Conservation (phyloP, 23 tunicate species). For the Pegea sp. region DNA sequence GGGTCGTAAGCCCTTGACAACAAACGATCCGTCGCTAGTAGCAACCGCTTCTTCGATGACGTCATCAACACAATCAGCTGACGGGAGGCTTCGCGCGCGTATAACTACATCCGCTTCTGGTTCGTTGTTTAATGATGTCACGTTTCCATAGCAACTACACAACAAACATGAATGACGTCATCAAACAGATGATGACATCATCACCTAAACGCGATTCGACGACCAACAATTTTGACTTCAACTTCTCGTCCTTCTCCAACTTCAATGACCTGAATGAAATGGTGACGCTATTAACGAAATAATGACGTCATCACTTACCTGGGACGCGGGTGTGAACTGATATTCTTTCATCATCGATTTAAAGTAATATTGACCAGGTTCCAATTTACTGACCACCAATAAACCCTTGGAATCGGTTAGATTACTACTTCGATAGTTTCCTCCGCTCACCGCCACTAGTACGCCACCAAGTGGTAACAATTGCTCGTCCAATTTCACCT, state of each 20-base stretch:
- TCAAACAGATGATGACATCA: not conserved
- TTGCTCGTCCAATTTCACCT: not conserved
- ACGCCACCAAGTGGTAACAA: constrained; percentile 38
- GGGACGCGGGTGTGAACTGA: constrained; percentile 54
- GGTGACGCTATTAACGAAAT: not conserved
- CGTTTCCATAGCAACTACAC: constrained; percentile 38
- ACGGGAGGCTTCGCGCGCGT: constrained; percentile 8
- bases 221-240: constrained; percentile 32
- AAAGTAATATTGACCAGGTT: constrained; percentile 84
- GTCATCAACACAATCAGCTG: not conserved
- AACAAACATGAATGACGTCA: not conserved
- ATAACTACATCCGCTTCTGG: constrained; percentile 30
- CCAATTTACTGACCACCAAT: constrained; percentile 22
- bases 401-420: constrained; percentile 38
- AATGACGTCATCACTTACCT: constrained; percentile 16
- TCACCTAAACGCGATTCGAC: constrained; percentile 76
- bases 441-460: constrained; percentile 63
- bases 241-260: constrained; percentile 45
- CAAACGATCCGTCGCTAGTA: constrained; percentile 11
- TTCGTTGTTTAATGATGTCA: constrained; percentile 65
- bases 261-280: constrained; percentile 40
- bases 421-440: constrained; percentile 48
- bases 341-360: constrained; percentile 88
- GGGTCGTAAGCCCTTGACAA: constrained; percentile 50
- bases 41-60: not conserved